phyloP scores from a whole-genome alignment of 2,797 vertebrate species.

The Nasua narica region DNA sequence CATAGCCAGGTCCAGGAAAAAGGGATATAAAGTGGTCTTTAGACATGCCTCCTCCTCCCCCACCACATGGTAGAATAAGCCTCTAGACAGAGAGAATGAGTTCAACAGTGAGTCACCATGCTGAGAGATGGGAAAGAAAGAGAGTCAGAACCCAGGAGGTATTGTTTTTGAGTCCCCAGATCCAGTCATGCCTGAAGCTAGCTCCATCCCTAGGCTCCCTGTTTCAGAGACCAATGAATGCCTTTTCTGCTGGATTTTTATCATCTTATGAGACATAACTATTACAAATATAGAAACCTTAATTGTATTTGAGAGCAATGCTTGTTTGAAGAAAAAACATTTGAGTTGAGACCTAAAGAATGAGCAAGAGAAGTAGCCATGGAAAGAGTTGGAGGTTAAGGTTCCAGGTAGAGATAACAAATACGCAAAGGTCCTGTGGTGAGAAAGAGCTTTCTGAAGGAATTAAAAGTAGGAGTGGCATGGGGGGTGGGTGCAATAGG shows the following conservation, averaged over 20 bases:
- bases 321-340: not conserved
- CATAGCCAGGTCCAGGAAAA: not conserved
- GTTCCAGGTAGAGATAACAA: not conserved
- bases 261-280: constrained; percentile 6
- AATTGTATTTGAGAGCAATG: not conserved
- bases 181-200: not conserved
- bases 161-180: not conserved
- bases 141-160: not conserved
- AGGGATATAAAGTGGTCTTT: not conserved
- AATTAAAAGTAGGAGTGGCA: not conserved
- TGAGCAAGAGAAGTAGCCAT: not conserved
- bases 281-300: not conserved
- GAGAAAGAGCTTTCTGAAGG: not conserved
- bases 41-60: not conserved
- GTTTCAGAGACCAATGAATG: not conserved
- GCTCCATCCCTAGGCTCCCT: not conserved
- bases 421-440: not conserved
- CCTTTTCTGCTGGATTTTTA: not conserved
- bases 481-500: not conserved
- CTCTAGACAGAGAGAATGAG: not conserved
- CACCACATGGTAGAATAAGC: not conserved
- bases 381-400: not conserved
- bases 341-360: not conserved
- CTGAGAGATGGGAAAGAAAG: not conserved
- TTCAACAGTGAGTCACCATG: not conserved